These are phyloP conservation scores for Clinocottus analis DNA, from an alignment of 2,113 vertebrate species.

Conservation along the genomic window DNA sequence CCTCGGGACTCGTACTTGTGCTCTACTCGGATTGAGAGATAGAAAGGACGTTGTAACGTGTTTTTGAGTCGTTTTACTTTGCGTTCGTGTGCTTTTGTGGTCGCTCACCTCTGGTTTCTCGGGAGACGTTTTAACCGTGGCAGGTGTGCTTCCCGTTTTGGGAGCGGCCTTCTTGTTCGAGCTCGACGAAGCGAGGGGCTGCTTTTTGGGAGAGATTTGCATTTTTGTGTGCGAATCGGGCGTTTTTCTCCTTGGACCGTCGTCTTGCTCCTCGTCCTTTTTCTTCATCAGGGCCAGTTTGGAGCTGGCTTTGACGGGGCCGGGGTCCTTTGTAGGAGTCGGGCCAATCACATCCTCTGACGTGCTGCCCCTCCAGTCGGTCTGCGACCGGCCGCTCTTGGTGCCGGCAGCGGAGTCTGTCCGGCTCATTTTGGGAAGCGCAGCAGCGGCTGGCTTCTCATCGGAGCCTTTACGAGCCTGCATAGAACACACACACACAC, in stretches of 20 bases:
- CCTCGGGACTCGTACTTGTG: constrained; percentile 89
- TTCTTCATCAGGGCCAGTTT: constrained; percentile 88
- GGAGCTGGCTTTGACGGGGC: constrained; percentile 82
- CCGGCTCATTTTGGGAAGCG: constrained; percentile 68
- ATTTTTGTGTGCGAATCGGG: constrained; percentile 66
- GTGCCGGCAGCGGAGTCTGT: constrained; percentile 60
- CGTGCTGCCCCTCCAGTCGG: not conserved
- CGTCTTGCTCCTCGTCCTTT: constrained; percentile 77
- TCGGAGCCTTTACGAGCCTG: constrained; percentile 85
- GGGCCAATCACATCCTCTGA: constrained; percentile 59
- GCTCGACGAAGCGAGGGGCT: constrained; percentile 14
- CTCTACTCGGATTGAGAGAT: constrained; percentile 39
- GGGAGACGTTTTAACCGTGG: constrained; percentile 86
- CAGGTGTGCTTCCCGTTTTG: constrained; percentile 80
- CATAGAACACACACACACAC: too few species aligned
- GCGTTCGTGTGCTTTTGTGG: not conserved
- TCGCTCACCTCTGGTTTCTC: constrained; percentile 88
- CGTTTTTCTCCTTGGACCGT: constrained; percentile 49
- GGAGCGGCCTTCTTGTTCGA: constrained; percentile 63
- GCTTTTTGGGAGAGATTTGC: constrained; percentile 79
- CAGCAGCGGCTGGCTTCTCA: constrained; percentile 65
- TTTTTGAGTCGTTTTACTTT: not conserved
- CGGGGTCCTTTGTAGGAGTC: constrained; percentile 70
- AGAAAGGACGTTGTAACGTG: not conserved
- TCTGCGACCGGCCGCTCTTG: constrained; percentile 40